A percentile compares a stretch with the other conserved stretches of the same genome.
Evolutionary conservation across 2,113 vertebrate species (phyloP).

Genomic region (Sus scrofa): DNA sequence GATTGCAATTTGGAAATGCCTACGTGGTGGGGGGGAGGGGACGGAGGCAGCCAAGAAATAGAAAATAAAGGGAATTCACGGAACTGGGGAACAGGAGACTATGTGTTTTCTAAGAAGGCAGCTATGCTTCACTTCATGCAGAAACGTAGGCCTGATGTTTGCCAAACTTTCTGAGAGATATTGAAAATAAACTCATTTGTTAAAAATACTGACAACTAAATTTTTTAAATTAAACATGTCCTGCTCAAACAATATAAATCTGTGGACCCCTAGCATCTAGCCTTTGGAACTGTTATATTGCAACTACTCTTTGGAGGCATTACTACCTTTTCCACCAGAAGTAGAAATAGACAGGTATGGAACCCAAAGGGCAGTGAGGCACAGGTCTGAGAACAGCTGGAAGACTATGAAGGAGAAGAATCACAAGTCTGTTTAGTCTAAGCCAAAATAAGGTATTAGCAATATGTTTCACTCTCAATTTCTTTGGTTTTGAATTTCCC

Average conservation of each 20-base stretch:
- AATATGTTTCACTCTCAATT: not conserved
- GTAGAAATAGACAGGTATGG: not conserved
- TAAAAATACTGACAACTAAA: not conserved
- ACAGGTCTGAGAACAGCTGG: not conserved
- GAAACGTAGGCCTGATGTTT: not conserved
- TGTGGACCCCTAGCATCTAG: not conserved
- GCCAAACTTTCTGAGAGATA: not conserved
- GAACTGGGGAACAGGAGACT: not conserved
- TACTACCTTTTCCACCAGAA: not conserved
- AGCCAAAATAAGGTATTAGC: not conserved
- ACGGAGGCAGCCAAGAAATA: not conserved
- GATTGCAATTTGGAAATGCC: not conserved
- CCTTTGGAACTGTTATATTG: not conserved
- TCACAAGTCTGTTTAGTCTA: not conserved
- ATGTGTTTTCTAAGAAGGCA: not conserved
- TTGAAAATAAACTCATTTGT: not conserved
- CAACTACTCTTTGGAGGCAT: not conserved
- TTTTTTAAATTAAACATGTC: not conserved
- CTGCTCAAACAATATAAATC: not conserved
- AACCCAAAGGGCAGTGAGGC: not conserved
- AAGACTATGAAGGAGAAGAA: not conserved
- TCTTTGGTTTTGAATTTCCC: slow-evolving; percentile 50
- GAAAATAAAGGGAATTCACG: no score
- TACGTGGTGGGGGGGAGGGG: not conserved
- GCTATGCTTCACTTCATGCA: not conserved